Evolutionary conservation across 2,888 invertebrate genomes (phyloP).

Genomic region (Harpagoxenus sublaevis): DNA sequence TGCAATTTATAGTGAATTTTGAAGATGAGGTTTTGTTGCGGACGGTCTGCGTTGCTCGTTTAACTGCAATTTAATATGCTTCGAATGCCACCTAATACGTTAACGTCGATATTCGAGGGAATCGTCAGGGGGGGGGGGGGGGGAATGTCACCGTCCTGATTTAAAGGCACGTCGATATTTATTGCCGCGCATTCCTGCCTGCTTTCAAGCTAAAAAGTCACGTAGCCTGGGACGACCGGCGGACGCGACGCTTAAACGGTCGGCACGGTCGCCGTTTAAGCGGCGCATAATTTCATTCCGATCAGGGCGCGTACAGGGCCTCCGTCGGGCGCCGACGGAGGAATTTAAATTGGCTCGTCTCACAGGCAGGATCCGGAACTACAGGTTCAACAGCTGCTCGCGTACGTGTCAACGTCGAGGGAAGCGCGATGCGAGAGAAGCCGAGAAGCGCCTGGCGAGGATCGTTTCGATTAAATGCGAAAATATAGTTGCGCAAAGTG

Average conservation of each 20-base stretch:
- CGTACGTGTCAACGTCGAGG: conserved; percentile 31
- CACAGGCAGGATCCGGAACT: conserved; percentile 61
- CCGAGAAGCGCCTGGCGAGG: neutral
- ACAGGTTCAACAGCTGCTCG: conserved; percentile 61
- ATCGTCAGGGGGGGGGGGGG: too few species aligned
- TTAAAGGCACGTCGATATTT: conserved; percentile 41
- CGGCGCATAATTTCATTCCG: conserved; percentile 66
- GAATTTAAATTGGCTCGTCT: conserved; percentile 65
- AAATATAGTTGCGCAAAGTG: neutral
- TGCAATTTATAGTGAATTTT: neutral
- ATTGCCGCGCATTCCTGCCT: conserved; percentile 32
- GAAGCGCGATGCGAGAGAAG: neutral
- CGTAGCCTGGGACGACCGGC: conserved; percentile 53
- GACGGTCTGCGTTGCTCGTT: neutral
- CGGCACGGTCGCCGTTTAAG: conserved; percentile 54
- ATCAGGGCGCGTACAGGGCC: conserved; percentile 59
- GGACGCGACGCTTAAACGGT: conserved; percentile 33
- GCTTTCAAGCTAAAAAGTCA: conserved; percentile 62
- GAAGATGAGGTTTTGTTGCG: too few species aligned
- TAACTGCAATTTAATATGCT: conserved; percentile 3
- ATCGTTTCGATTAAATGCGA: conserved; percentile 5
- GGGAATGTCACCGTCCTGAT: neutral
- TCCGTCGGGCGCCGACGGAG: conserved; percentile 56
- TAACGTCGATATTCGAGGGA: conserved; percentile 1
- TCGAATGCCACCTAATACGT: neutral